phyloP scores from a whole-genome alignment of 2,797 vertebrate genomes.

The Vultur gryphus region DNA sequence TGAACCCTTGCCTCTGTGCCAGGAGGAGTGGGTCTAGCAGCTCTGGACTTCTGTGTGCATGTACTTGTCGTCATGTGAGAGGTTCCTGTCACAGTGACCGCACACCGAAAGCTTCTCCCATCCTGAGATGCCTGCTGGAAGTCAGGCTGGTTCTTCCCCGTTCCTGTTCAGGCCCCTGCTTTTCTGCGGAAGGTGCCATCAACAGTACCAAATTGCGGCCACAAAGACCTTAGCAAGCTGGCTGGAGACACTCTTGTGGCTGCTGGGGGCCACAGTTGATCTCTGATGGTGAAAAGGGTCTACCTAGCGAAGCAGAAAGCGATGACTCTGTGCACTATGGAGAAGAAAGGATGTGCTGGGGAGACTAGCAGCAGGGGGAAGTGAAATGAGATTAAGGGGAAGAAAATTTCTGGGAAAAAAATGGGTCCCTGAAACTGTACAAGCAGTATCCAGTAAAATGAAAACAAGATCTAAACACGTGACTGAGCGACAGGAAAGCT shows the following conservation, averaged over 20 bases:
- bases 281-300: background rate
- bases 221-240: background rate
- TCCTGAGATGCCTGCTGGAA: background rate
- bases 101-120: background rate
- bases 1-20: background rate
- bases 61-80: rapidly evolving
- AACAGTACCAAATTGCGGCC: background rate
- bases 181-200: background rate
- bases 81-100: background rate
- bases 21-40: background rate
- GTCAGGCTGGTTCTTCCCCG: background rate
- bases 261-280: background rate
- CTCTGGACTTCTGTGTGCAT: background rate
- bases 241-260: background rate
- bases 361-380: background rate
- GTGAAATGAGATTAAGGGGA: background rate
- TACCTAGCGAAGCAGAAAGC: background rate
- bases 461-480: background rate
- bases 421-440: background rate
- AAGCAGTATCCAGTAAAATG: background rate
- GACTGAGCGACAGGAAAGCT: background rate
- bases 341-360: background rate
- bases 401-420: background rate
- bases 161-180: background rate
- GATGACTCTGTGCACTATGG: background rate